Evolutionary conservation across 2,888 invertebrate species (phyloP).

Genomic region (Diadegma fenestrale): DNA sequence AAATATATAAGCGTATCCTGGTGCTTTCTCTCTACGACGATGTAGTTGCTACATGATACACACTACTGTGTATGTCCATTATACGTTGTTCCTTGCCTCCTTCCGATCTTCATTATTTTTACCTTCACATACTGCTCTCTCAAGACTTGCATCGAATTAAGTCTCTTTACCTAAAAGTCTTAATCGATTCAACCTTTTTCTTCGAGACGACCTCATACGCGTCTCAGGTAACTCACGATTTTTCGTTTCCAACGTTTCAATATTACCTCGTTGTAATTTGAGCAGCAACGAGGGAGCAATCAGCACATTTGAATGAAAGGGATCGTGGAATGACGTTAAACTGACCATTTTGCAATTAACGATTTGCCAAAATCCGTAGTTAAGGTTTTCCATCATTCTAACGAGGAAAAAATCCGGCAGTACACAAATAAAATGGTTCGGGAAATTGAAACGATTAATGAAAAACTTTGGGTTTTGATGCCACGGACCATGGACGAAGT

Average conservation of each 20-base stretch:
- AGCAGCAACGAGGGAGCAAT: background rate
- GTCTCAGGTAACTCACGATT: background rate
- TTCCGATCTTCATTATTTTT: slow-evolving; percentile 47
- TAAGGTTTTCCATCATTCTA: background rate
- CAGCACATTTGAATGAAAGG: background rate
- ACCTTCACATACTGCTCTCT: background rate
- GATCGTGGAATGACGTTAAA: background rate
- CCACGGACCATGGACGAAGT: slow-evolving; percentile 12
- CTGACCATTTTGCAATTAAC: background rate
- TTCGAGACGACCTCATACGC: background rate
- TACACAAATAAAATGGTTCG: background rate
- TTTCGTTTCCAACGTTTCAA: background rate
- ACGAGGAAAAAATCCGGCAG: slow-evolving; percentile 11
- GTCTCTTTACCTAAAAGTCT: slow-evolving; percentile 40
- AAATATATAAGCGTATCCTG: background rate
- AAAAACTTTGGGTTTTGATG: slow-evolving; percentile 27
- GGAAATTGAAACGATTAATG: background rate
- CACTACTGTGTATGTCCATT: slow-evolving; percentile 58
- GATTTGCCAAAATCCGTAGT: background rate
- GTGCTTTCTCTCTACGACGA: slow-evolving; percentile 52
- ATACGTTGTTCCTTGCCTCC: slow-evolving; percentile 42
- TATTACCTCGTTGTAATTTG: background rate
- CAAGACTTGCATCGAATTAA: slow-evolving; percentile 45
- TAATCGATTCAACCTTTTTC: slow-evolving; percentile 42
- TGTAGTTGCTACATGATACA: slow-evolving; percentile 55